A percentile compares a stretch with the other conserved stretches of the same genome.
These are phyloP conservation scores for Pterophyllum scalare DNA, from an alignment of 2,113 vertebrate genomes.

Conservation along the genomic window DNA sequence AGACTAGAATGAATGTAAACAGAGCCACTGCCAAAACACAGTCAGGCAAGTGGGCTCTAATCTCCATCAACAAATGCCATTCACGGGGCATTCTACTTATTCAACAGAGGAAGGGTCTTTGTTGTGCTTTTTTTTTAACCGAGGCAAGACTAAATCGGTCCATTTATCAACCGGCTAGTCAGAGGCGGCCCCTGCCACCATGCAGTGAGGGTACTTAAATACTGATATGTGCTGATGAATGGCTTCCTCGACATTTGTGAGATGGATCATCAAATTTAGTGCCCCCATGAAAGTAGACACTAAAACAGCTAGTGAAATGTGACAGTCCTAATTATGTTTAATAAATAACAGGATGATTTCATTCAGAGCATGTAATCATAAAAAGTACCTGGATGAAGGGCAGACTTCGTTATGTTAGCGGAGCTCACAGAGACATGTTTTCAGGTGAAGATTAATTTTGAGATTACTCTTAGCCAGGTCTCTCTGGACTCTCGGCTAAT, in stretches of 20 bases:
- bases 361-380: conserved; percentile 16
- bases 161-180: conserved; percentile 38
- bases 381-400: background rate
- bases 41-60: conserved; percentile 41
- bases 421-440: conserved; percentile 18
- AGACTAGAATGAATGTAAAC: conserved; percentile 35
- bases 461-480: background rate
- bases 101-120: conserved; percentile 16
- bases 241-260: background rate
- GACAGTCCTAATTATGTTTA: conserved; percentile 27
- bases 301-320: conserved; percentile 17
- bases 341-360: conserved; percentile 20
- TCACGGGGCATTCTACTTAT: conserved; percentile 24
- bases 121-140: conserved; percentile 8
- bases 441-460: conserved; percentile 1
- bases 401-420: conserved; percentile 1
- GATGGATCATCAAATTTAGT: conserved; percentile 22
- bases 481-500: background rate
- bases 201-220: conserved; percentile 10
- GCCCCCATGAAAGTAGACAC: conserved; percentile 7
- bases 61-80: conserved; percentile 52
- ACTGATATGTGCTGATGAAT: background rate
- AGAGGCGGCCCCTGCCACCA: conserved; percentile 22
- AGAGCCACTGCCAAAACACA: background rate
- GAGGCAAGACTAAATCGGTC: conserved; percentile 11